phyloP scores from a whole-genome alignment of 1,140 invertebrate species.

The Bicyclus anynana region DNA sequence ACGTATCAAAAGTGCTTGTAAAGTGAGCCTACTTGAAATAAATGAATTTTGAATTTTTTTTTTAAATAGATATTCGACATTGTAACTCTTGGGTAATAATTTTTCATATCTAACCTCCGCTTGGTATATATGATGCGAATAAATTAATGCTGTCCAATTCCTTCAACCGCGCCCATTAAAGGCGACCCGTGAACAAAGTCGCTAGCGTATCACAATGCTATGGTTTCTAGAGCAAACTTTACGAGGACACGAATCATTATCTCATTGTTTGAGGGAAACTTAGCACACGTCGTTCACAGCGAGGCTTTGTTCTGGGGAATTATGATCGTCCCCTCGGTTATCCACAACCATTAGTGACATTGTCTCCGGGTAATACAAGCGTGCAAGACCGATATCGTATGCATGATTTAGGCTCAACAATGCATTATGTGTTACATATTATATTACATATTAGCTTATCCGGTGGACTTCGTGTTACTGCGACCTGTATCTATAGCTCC shows the following conservation, averaged over 20 bases:
- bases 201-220: background rate
- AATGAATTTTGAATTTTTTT: too few species aligned
- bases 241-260: conserved; percentile 54
- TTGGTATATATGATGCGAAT: background rate
- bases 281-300: conserved; percentile 44
- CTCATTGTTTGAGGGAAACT: conserved; percentile 45
- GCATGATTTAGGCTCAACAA: background rate
- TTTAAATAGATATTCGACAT: too few species aligned
- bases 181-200: background rate
- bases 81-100: too few species aligned
- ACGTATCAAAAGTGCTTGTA: too few species aligned
- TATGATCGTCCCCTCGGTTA: conserved; percentile 51
- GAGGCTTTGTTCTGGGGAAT: conserved; percentile 52
- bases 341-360: conserved; percentile 50
- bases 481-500: too few species aligned
- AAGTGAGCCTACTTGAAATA: too few species aligned
- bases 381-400: conserved; percentile 3
- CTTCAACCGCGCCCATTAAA: background rate
- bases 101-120: too few species aligned
- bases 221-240: conserved; percentile 9
- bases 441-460: too few species aligned
- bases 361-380: conserved; percentile 40
- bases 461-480: too few species aligned
- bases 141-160: background rate
- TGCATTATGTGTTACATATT: background rate